Percentiles rank a stretch among this genome's conserved stretches.
Evolutionary conservation across 35 echinoderm and acorn worm species (phyloP).

Genomic region (Lytechinus pictus): DNA sequence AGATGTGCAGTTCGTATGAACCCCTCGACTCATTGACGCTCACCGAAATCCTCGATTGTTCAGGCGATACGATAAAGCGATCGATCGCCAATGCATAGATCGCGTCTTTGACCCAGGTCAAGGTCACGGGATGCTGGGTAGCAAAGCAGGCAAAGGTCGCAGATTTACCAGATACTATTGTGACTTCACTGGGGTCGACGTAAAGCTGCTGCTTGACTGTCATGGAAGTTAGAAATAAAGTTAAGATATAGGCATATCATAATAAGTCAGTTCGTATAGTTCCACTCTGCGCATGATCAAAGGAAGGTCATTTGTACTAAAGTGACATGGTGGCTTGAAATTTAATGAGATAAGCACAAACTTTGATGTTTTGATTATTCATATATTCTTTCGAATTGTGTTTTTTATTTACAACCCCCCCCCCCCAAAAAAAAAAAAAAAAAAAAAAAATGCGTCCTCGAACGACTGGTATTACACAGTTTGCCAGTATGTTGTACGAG

Average conservation of each 20-base stretch:
- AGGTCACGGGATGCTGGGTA: background rate
- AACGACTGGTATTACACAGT: background rate
- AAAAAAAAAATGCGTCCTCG: too few species aligned
- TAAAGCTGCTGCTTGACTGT: slow-evolving; percentile 33
- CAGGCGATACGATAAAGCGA: slow-evolving; percentile 35
- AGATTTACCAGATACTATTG: background rate
- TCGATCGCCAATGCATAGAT: slow-evolving; percentile 39
- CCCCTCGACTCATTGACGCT: slow-evolving; percentile 23
- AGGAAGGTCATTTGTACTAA: too few species aligned
- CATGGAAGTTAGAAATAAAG: background rate
- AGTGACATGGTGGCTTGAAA: too few species aligned
- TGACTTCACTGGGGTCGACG: slow-evolving; percentile 27
- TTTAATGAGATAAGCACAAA: too few species aligned
- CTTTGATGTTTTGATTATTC: too few species aligned
- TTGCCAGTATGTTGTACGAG: too few species aligned
- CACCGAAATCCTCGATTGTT: slow-evolving; percentile 22
- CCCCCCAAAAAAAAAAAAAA: too few species aligned
- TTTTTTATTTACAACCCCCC: too few species aligned
- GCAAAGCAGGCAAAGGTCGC: slow-evolving; percentile 37
- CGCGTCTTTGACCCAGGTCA: slow-evolving; percentile 44
- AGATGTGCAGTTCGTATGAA: slow-evolving; percentile 29
- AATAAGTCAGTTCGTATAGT: too few species aligned
- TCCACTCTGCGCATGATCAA: too few species aligned
- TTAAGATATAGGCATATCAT: background rate
- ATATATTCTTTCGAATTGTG: too few species aligned